A percentile compares a stretch with the other conserved stretches of the same genome.
Conservation (phyloP, 53 echinoderm and acorn worm species). For the Holothuria leucospilota region DNA sequence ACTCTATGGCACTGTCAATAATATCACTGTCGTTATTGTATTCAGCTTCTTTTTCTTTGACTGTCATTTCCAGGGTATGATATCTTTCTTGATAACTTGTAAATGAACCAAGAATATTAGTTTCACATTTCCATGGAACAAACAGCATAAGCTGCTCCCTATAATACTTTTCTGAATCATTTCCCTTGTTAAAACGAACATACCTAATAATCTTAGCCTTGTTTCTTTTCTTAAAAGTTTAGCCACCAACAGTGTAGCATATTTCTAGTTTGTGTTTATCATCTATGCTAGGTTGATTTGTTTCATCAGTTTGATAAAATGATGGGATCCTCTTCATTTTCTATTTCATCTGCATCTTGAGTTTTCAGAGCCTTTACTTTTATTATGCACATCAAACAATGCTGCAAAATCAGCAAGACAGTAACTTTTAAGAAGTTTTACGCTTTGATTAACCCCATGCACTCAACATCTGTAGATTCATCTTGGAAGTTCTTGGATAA, state of each 20-base stretch:
- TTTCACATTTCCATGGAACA: conserved; percentile 19
- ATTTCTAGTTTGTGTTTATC: not conserved
- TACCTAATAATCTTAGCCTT: conserved; percentile 51
- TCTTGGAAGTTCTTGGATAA: conserved; percentile 51
- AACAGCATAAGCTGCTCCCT: conserved; percentile 40
- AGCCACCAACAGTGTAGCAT: conserved; percentile 10
- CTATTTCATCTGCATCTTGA: conserved; percentile 15
- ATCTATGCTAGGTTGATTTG: too few species aligned
- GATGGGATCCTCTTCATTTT: conserved; percentile 23
- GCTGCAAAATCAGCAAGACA: conserved; percentile 58
- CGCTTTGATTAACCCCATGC: conserved; percentile 4
- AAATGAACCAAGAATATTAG: conserved; percentile 21
- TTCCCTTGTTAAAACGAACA: conserved; percentile 43
- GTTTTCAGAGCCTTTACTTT: conserved; percentile 7
- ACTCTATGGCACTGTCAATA: conserved; percentile 1
- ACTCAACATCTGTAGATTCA: conserved; percentile 47
- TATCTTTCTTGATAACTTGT: conserved; percentile 8
- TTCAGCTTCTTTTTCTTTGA: conserved; percentile 21
- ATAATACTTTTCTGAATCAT: conserved; percentile 18
- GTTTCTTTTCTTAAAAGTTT: conserved; percentile 15
- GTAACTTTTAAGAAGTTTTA: conserved; percentile 44
- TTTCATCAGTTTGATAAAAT: too few species aligned
- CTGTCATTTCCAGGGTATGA: not conserved
- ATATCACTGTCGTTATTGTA: conserved; percentile 32
- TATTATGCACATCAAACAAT: conserved; percentile 19